These are phyloP conservation scores for Potamilus streckersoni DNA, from an alignment of 1,140 invertebrate species.

Conservation along the genomic window DNA sequence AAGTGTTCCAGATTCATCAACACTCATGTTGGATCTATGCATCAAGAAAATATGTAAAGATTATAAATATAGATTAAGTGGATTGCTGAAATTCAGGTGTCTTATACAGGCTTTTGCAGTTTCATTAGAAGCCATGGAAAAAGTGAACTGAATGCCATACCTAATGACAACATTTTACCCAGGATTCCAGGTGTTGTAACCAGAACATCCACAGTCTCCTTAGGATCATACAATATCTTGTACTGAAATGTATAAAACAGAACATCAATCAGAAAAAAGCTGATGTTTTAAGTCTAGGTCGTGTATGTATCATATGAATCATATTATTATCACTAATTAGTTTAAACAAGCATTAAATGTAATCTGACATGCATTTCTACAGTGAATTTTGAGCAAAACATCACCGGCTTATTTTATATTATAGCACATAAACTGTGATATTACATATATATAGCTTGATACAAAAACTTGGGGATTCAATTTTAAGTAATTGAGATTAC, in stretches of 20 bases:
- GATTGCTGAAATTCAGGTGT: too few species aligned
- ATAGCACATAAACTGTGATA: not conserved
- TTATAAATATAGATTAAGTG: too few species aligned
- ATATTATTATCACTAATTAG: too few species aligned
- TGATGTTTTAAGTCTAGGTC: not conserved
- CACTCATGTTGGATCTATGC: too few species aligned
- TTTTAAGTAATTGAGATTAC: too few species aligned
- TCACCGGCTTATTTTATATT: not conserved
- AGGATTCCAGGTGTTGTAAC: slow-evolving; percentile 44
- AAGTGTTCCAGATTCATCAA: too few species aligned
- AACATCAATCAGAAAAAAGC: not conserved
- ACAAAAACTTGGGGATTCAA: not conserved
- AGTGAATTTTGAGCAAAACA: too few species aligned
- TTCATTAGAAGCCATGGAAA: not conserved
- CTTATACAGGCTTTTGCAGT: too few species aligned
- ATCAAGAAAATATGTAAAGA: too few species aligned
- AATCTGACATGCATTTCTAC: too few species aligned
- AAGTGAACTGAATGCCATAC: slow-evolving; percentile 9
- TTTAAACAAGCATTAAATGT: too few species aligned
- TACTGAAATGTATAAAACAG: slow-evolving; percentile 15
- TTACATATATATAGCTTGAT: not conserved
- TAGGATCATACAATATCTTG: slow-evolving; percentile 7
- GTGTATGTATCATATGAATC: not conserved
- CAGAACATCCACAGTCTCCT: slow-evolving; percentile 38
- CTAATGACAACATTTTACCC: slow-evolving; percentile 23